Evolutionary conservation across 2,797 vertebrate species (phyloP).

Genomic region (Hypotaenidia philippensis): DNA sequence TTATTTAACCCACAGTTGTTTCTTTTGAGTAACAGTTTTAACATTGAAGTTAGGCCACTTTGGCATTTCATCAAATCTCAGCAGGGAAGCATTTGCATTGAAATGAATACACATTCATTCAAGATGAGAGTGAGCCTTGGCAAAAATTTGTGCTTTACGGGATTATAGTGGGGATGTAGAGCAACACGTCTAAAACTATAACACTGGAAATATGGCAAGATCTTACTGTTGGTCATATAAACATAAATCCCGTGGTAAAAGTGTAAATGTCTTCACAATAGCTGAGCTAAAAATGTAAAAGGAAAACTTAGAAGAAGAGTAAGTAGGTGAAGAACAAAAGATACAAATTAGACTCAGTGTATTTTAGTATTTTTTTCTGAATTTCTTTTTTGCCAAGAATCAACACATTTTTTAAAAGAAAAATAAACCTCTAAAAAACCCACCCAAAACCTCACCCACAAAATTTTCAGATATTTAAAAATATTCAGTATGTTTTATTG

Average conservation of each 20-base stretch:
- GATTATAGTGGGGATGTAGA: not conserved
- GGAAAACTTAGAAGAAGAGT: not conserved
- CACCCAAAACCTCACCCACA: too few species aligned
- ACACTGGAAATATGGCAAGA: not conserved
- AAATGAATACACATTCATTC: not conserved
- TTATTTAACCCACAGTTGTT: not conserved
- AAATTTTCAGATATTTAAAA: too few species aligned
- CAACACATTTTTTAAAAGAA: not conserved
- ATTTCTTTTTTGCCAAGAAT: not conserved
- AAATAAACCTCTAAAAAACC: accelerated
- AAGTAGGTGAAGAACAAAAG: not conserved
- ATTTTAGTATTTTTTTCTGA: not conserved
- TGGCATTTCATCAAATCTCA: not conserved
- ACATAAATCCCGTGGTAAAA: not conserved
- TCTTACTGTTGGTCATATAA: not conserved
- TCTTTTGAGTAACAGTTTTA: not conserved
- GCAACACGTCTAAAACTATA: not conserved
- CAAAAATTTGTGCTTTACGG: not conserved
- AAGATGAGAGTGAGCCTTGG: not conserved
- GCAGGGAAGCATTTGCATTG: not conserved
- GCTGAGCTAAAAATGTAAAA: not conserved
- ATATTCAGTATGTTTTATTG: not conserved
- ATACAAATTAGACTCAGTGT: not conserved
- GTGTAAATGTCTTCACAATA: not conserved
- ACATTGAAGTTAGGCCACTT: not conserved